Evolutionary conservation across 2,113 vertebrate species (phyloP).

Genomic region (Trichomycterus rosablanca): DNA sequence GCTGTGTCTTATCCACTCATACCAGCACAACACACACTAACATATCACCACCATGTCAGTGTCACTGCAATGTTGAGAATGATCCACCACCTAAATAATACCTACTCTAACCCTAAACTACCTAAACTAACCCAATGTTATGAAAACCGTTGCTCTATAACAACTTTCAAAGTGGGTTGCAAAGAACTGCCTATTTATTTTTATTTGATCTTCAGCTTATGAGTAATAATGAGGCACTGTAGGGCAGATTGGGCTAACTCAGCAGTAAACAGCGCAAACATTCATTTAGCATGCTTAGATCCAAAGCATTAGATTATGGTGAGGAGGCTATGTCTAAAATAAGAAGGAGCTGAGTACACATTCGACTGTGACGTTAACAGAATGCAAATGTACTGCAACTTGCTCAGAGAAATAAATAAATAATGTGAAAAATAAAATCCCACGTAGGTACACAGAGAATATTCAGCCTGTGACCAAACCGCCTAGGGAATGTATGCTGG

Average conservation of each 20-base stretch:
- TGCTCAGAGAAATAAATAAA: conserved; percentile 7
- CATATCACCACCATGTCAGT: too few species aligned
- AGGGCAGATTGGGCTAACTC: conserved; percentile 43
- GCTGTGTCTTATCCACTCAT: too few species aligned
- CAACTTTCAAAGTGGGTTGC: too few species aligned
- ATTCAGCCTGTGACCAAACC: too few species aligned
- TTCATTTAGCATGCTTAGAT: conserved; percentile 53
- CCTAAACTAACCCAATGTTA: too few species aligned
- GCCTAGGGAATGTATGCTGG: too few species aligned
- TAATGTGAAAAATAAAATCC: conserved; percentile 8
- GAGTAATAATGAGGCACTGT: conserved; percentile 58
- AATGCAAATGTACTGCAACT: conserved; percentile 51
- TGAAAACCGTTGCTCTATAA: too few species aligned
- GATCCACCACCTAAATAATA: too few species aligned
- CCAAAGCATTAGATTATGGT: conserved; percentile 40
- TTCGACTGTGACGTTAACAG: conserved; percentile 48
- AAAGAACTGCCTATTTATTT: conserved; percentile 60
- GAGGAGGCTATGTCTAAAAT: conserved; percentile 13
- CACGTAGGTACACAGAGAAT: too few species aligned
- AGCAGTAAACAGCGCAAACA: conserved; percentile 55
- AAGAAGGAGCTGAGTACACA: conserved; percentile 34
- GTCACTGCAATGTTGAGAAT: too few species aligned
- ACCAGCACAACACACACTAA: too few species aligned
- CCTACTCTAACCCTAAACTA: too few species aligned
- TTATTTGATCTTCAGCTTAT: conserved; percentile 58